A percentile compares a stretch with the other conserved stretches of the same genome.
Conservation (phyloP, 2,797 vertebrate genomes). For the Cyprinodon diabolis region DNA sequence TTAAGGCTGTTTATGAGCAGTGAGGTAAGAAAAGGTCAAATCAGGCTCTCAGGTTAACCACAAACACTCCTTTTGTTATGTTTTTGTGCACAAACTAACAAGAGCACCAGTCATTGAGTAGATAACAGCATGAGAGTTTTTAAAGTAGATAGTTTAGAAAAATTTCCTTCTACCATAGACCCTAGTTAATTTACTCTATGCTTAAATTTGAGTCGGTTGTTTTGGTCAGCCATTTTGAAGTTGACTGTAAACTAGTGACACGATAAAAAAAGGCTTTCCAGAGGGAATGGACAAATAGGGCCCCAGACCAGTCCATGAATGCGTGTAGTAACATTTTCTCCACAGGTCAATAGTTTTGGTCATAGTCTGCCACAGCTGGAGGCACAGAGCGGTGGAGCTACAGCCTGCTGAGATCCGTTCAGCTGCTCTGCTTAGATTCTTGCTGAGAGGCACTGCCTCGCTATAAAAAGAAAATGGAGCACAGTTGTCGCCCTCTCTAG, state of each 20-base stretch:
- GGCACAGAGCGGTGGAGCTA: slow-evolving; percentile 45
- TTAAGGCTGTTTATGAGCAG: not conserved
- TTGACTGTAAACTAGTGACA: slow-evolving; percentile 17
- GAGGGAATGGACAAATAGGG: slow-evolving; percentile 54
- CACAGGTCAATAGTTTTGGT: slow-evolving; percentile 68
- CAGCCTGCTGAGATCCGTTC: slow-evolving; percentile 41
- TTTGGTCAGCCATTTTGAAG: not conserved
- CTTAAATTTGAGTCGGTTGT: not conserved
- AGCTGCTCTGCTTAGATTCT: slow-evolving; percentile 53
- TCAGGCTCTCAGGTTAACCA: not conserved
- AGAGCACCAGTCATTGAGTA: not conserved
- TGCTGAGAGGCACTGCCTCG: slow-evolving; percentile 35
- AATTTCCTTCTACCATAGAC: not conserved
- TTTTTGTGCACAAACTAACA: not conserved
- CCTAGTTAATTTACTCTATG: not conserved
- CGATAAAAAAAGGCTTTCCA: slow-evolving; percentile 11
- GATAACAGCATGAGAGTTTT: not conserved
- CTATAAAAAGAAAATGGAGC: slow-evolving; percentile 46
- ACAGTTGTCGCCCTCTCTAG: slow-evolving; percentile 30
- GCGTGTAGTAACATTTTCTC: slow-evolving; percentile 45
- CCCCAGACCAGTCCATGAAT: slow-evolving; percentile 41
- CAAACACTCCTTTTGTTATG: not conserved
- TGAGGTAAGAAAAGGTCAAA: not conserved
- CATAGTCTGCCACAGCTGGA: slow-evolving; percentile 51
- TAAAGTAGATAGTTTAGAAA: not conserved